A percentile compares a stretch with the other conserved stretches of the same genome.
Evolutionary conservation across 2,113 vertebrate genomes (phyloP).

Genomic region (Alosa alosa): DNA sequence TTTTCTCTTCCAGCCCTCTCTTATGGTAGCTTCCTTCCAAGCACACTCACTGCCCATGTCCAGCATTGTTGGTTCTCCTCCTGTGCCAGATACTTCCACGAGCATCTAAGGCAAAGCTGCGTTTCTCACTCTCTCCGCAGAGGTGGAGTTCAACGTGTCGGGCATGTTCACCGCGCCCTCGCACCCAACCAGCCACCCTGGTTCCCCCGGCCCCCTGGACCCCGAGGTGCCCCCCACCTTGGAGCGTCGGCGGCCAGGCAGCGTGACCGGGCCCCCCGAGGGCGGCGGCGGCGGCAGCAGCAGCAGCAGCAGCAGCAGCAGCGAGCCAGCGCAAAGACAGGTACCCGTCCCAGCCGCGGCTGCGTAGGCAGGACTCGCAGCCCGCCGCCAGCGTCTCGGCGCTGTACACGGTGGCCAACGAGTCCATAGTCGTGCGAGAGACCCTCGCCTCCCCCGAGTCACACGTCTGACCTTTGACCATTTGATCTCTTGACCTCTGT

Average conservation of each 20-base stretch:
- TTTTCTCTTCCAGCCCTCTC: background rate
- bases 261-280: conserved; percentile 83
- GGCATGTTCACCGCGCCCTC: conserved; percentile 84
- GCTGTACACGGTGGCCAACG: conserved; percentile 72
- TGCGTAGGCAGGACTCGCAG: conserved; percentile 67
- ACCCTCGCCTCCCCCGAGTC: conserved; percentile 29
- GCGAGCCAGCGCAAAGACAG: conserved; percentile 88
- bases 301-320: background rate
- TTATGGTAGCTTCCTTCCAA: background rate
- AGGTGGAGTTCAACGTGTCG: conserved; percentile 96
- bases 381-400: conserved; percentile 62
- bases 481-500: background rate
- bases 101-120: background rate
- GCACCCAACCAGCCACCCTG: conserved; percentile 71
- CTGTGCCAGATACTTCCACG: background rate
- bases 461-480: background rate
- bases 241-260: conserved; percentile 87
- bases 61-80: background rate
- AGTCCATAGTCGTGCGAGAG: conserved; percentile 71
- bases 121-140: conserved; percentile 62
- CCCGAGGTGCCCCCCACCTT: conserved; percentile 73
- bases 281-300: conserved; percentile 62
- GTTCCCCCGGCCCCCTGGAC: conserved; percentile 69
- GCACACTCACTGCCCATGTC: background rate
- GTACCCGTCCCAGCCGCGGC: conserved; percentile 74